Evolutionary conservation across 2,888 invertebrate species (phyloP).

Genomic region (Linnaemya tessellans): DNA sequence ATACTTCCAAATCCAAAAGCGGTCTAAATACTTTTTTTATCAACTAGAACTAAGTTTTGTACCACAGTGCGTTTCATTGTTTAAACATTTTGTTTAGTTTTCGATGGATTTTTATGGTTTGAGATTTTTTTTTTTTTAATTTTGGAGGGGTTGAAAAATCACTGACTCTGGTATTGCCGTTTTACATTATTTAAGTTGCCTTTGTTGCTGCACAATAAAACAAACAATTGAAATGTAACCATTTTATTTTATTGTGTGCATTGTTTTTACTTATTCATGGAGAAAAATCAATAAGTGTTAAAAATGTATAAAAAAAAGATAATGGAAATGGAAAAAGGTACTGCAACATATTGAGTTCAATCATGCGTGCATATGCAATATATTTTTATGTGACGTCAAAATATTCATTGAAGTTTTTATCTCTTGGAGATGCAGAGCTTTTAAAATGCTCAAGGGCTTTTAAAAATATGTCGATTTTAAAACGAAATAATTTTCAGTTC

Average conservation of each 20-base stretch:
- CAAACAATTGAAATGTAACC: conserved; percentile 59
- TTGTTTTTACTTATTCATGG: conserved; percentile 39
- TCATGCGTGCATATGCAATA: conserved; percentile 54
- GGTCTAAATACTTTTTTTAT: neutral
- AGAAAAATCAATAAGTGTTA: conserved; percentile 59
- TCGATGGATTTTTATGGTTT: conserved; percentile 8
- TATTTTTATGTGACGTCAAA: conserved; percentile 53
- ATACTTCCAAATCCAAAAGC: neutral
- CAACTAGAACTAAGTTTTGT: neutral
- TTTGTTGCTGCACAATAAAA: conserved; percentile 56
- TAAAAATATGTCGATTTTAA: conserved; percentile 9
- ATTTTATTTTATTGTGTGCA: conserved; percentile 63
- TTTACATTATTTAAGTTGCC: conserved; percentile 29
- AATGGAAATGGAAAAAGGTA: conserved; percentile 50
- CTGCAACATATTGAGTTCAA: conserved; percentile 58
- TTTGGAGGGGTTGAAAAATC: conserved; percentile 55
- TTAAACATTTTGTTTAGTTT: conserved; percentile 38
- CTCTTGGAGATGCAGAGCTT: conserved; percentile 11
- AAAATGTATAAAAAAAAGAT: conserved; percentile 17
- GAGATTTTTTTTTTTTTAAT: neutral
- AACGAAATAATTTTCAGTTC: neutral
- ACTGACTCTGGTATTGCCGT: conserved; percentile 46
- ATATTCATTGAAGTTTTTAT: neutral
- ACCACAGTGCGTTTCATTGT: conserved; percentile 4
- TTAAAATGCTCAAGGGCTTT: conserved; percentile 14